Base-by-base conservation (phyloP, 2,888 invertebrate species). In the Sympetrum striolatum region DNA sequence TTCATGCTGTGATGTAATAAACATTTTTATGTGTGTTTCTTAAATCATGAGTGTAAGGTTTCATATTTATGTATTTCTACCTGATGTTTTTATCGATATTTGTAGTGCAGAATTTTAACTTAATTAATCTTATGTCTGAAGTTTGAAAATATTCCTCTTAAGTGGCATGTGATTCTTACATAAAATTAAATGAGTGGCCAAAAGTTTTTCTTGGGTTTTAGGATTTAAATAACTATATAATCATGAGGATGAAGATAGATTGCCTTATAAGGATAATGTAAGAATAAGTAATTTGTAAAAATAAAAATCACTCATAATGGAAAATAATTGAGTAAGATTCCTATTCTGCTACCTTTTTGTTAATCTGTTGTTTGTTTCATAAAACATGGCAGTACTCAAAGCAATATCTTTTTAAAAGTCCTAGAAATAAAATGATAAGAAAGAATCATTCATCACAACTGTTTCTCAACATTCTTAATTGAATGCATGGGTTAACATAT, bases 21-120 rank as follows among this genome's bases (percentile, higher is more conserved):
- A 86, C 86, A 86, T 86, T 86, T 86, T 86, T 86, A 86, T 86
- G 86, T 86, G 86, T 86, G 86, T 86, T 86, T 86, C 86, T 86
- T 86, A 37, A 86, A 86, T 60, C 86, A 86, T 86, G 86, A 86
- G 86, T 86, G 86, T 86, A 86, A 86, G 86, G 86, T 86, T 86
- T 86, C 86, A 86, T 86, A 86, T 86, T 86, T 86, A 86, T 86
- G 86, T 86, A 86, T 86, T 86, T 86, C 60, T 86, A 86, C 86
- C 86, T 86, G 60, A 86, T 86, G 86, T 86, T 86, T 86, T 86
- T 86, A 86, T 86, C 86, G 64, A 86, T 86, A 86, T 86, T 86
- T 64, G 86, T 86, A 64, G 86, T 86, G 37, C 35, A 86, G 37
- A 60, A 86, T 86, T 86, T 86, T 86, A 86, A 86, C 86, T 86